These are phyloP conservation scores for Podabrus alpinus DNA, from an alignment of 2,888 invertebrate species.

Conservation along the genomic window DNA sequence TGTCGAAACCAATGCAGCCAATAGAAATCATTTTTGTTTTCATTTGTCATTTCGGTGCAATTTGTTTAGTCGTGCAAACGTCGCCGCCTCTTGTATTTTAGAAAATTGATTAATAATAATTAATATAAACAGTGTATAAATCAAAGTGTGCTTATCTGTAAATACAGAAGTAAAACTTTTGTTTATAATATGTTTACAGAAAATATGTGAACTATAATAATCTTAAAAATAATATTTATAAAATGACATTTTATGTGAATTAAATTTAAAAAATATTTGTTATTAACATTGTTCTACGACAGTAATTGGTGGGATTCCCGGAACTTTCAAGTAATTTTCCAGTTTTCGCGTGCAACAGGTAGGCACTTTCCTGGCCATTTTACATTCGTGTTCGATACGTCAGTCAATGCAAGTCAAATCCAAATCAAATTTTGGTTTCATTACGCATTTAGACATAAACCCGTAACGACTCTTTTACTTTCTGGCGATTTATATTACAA, in stretches of 20 bases:
- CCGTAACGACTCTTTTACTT: neutral
- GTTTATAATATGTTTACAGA: neutral
- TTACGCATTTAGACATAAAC: neutral
- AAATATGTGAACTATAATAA: too few relatives aligned
- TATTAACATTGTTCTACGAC: too few relatives aligned
- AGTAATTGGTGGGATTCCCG: neutral
- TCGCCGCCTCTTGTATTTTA: neutral
- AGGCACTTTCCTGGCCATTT: neutral
- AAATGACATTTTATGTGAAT: too few relatives aligned
- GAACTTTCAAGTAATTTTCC: neutral
- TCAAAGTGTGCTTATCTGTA: too few relatives aligned
- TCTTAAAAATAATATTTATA: too few relatives aligned
- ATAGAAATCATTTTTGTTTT: neutral
- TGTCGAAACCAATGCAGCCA: neutral
- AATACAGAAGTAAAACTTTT: neutral
- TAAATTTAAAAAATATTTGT: too few relatives aligned
- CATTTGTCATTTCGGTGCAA: neutral
- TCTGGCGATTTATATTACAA: neutral
- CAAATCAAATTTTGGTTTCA: too few relatives aligned
- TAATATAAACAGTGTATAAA: too few relatives aligned
- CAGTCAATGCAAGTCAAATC: neutral
- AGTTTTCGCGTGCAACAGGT: neutral
- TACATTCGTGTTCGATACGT: too few relatives aligned
- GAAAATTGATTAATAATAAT: neutral
- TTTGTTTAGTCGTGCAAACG: neutral